Evolutionary conservation across 2,888 invertebrate species (phyloP), one percentile per base, ranked within the genome.

Genomic region (Hedychridium roseum): DNA sequence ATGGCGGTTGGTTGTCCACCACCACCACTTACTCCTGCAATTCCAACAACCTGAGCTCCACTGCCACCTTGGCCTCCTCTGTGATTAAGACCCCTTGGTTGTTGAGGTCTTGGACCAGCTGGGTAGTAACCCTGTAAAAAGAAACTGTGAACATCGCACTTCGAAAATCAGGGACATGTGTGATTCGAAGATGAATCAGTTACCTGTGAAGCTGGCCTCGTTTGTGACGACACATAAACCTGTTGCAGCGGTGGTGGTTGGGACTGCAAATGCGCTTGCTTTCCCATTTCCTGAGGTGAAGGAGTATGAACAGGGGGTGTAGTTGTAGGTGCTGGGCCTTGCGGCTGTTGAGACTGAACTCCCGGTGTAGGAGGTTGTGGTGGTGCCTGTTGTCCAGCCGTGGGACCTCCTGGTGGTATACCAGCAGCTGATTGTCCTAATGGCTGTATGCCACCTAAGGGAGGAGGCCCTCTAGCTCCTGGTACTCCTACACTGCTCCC

Each of bases 281-380:
- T 78, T 42, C 74, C 73, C 78, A 78, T 78, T 57, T 78, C 78
- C 55, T 71, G 74, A 6, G 73, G 68, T 23, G 72, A 66, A 1
- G 72, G 68, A 5, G 71, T 71, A 44, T 76, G 76, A 9, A 73
- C 70, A 2, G 74, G 72, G 2, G 75, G 72, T 43, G 78, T 72
- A 2, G 73, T 70, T 4, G 73, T 73, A 7, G 71, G 74, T 14
- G 70, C 64, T 31, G 75, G 70, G 35, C 73, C 75, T 51, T 76
- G 76, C n/a, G 66, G 57, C 34, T 70, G 70, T 50, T 76, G 76
- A 7, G 65, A 50, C 36, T 74, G 75, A 15, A 73, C 71, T 16
- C 74, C 76, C 0, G 74, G 71, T 42, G 73, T 69, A 16, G 63
- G 64, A 4, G 65, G 60, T 47, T 72, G 73, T 2, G 66, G 57